Base-by-base conservation (phyloP, 1,140 invertebrate genomes). In the Brachionus calyciflorus region DNA sequence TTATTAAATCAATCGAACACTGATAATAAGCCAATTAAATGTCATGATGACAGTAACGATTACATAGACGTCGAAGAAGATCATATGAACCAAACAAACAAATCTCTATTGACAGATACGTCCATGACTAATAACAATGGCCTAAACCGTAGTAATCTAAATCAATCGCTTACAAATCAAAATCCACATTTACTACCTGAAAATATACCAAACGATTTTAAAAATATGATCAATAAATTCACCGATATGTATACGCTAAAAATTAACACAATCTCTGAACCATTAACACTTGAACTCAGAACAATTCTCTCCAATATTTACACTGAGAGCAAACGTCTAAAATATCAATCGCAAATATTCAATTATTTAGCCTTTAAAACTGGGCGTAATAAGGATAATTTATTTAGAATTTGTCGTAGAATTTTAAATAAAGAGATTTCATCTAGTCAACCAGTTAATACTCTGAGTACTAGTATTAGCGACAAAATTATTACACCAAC, bases 31-130 rank as follows among this genome's bases (percentile, higher is more conserved):
- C n/a, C n/a, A 41, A 5, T 9, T 17, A 55, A 26, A 55, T 19
- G 19, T n/a, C n/a, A n/a, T 14, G 57, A 63, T 2, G 60, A 65
- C 4, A 65, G 60, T 10, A 65, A 65, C 17, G 60, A 65, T 10
- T 65, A 65, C 60, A 65, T 65, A 65, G 60, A 65, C 21, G 60
- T 65, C 6, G 60, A 65, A 65, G 60, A 65, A 65, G 60, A 65
- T 24, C 5, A 30, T 21, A 14, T 24, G 14, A 65, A 10, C 26
- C 60, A 65, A 44, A 44, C 60, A 17, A 60, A 60, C 17, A 60
- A 60, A 37, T 60, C 55, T 17, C 55, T 17, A 33, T 60, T 60
- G 17, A 60, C 28, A 28, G 55, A 60, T 9, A 60, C 28, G 9
- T 60, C 30, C 3, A 28, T 60, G 30, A 19, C 37, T 17, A 60